These are phyloP conservation scores for Tetheella fluctuosa DNA, from an alignment of 2,888 invertebrate genomes.

Conservation along the genomic window DNA sequence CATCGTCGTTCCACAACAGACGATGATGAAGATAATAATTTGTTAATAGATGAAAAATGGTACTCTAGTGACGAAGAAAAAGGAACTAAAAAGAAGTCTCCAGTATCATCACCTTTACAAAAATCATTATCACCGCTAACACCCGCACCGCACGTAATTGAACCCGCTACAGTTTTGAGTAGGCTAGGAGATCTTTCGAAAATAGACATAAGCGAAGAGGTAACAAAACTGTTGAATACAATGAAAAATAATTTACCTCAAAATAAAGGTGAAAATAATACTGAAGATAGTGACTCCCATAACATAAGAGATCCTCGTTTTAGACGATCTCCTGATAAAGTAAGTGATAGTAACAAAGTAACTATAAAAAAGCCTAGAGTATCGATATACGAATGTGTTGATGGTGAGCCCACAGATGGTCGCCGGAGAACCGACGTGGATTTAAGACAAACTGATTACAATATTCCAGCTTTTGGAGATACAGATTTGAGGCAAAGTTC, in stretches of 20 bases:
- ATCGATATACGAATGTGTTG: slow-evolving; percentile 85
- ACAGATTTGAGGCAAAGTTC: slow-evolving; percentile 85
- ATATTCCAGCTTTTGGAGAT: slow-evolving; percentile 84
- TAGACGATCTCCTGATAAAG: slow-evolving; percentile 69
- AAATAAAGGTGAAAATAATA: slow-evolving; percentile 49
- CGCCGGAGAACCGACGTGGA: slow-evolving; percentile 80
- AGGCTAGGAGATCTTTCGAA: slow-evolving; percentile 88
- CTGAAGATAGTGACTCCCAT: slow-evolving; percentile 52
- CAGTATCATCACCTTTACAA: slow-evolving; percentile 61
- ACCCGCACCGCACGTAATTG: slow-evolving; percentile 80
- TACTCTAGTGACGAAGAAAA: slow-evolving; percentile 93
- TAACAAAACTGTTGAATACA: slow-evolving; percentile 87
- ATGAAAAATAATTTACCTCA: slow-evolving; percentile 82
- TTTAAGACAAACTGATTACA: slow-evolving; percentile 80
- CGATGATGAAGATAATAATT: slow-evolving; percentile 84
- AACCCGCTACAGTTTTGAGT: slow-evolving; percentile 81
- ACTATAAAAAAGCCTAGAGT: slow-evolving; percentile 67
- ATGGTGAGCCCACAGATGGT: slow-evolving; percentile 80
- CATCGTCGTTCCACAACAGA: slow-evolving; percentile 81
- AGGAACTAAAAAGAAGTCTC: slow-evolving; percentile 67
- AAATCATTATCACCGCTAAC: slow-evolving; percentile 54
- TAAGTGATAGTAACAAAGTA: slow-evolving; percentile 42
- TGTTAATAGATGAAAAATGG: slow-evolving; percentile 87
- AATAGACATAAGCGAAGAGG: slow-evolving; percentile 89
- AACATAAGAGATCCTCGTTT: slow-evolving; percentile 73